Evolutionary conservation across 1,140 invertebrate species (phyloP), one percentile per base, ranked within the genome.

Genomic region (Eulimnadia texana): DNA sequence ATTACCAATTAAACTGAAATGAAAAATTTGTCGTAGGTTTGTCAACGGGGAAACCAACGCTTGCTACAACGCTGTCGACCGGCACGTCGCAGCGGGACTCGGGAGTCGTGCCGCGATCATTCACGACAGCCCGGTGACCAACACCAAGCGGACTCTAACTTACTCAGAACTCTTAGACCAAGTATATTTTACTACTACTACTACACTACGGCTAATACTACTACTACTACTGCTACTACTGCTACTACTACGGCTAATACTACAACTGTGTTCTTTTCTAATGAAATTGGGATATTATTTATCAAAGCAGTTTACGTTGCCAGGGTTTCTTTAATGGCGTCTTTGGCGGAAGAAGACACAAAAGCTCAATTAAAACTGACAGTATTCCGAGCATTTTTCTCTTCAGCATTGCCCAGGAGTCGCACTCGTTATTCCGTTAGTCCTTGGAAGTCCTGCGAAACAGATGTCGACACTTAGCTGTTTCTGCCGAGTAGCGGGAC

Each of bases 31-130:
- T n/a, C n/a, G n/a, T n/a, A n/a, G 86, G 85, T 93, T 87, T 77
- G 81, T 84, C 0, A 91, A 88, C 1, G 92, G 91, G 3, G 84
- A 94, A 74, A 71, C 94, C 67, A 96, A 93, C 66, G 89, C 90
- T 1, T 93, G 90, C 71, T 88, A 93, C 77, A 96, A 96, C 74
- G 86, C 90, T 0, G 74, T 96, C 2, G 93, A 97, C 71, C 78
- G 91, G 3, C 93, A 96, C 74, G 86, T 95, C 0, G 76, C 79
- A 13, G 80, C 79, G 0, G 91, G 90, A 0, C 75, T 79, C 3
- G 91, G 90, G 0, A 79, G 83, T 1, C 83, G 86, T 70, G 72
- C 83, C 0, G 92, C 92, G 0, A 73, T 97, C 2, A 88, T 95
- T 47, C 85, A 94, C 68, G 92, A 96, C 70, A 93, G 88, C 61